Percentiles rank a stretch among this genome's conserved stretches.
Conservation (phyloP, 2,888 invertebrate genomes). For the Eupithecia subumbrata region DNA sequence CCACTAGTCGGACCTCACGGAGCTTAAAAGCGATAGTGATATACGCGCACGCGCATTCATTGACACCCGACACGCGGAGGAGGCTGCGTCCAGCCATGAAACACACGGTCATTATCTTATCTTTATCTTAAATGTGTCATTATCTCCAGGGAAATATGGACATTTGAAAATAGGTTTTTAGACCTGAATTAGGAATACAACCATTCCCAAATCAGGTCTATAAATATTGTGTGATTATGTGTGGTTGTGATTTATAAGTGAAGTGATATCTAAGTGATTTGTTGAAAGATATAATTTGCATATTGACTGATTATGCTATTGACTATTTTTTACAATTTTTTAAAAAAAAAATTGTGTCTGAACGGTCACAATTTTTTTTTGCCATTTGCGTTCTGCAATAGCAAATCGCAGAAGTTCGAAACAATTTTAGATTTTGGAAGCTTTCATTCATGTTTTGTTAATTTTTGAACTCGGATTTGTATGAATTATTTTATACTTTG, state of each 20-base stretch:
- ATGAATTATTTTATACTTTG: neutral
- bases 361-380: neutral
- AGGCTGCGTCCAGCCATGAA: constrained; percentile 37
- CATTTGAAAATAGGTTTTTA: neutral
- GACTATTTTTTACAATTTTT: too few species aligned
- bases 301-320: neutral
- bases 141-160: neutral
- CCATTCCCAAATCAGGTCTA: neutral
- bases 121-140: constrained; percentile 6
- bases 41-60: constrained; percentile 42
- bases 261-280: neutral
- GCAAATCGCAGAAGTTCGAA: neutral
- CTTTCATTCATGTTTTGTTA: neutral
- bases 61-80: constrained; percentile 20
- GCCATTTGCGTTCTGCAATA: too few species aligned
- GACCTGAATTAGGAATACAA: neutral
- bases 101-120: constrained; percentile 37
- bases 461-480: neutral
- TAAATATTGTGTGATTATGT: neutral
- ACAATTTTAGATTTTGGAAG: neutral
- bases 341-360: too few species aligned
- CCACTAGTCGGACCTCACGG: constrained; percentile 20
- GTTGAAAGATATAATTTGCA: neutral
- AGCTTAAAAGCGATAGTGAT: constrained; percentile 39
- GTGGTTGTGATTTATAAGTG: neutral